Conservation (phyloP, 2,113 vertebrate genomes). For the Xiphophorus maculatus region DNA sequence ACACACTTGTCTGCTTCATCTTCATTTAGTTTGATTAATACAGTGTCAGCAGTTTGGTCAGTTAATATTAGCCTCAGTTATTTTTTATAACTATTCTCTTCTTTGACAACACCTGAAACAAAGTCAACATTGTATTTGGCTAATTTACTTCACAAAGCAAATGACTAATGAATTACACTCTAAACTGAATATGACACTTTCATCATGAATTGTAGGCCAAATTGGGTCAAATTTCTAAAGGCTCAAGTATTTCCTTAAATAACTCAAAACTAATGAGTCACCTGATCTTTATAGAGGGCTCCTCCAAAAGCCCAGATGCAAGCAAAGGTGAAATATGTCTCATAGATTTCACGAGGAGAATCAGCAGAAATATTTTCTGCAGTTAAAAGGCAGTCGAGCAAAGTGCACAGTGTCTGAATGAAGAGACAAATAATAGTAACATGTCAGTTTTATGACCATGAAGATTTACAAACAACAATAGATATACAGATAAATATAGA, state of each 20-base stretch:
- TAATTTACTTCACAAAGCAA: no score
- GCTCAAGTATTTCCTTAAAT: background rate
- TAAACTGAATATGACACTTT: background rate
- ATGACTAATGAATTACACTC: no score
- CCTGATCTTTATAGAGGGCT: conserved; percentile 82
- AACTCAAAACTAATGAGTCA: conserved; percentile 21
- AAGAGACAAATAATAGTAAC: conserved; percentile 9
- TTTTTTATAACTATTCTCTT: no score
- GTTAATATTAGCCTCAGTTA: no score
- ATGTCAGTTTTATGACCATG: conserved; percentile 9
- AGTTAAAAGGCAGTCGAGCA: conserved; percentile 83
- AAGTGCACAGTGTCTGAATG: conserved; percentile 78
- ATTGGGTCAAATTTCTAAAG: background rate
- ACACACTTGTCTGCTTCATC: no score
- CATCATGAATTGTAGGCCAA: background rate
- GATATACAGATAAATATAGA: background rate
- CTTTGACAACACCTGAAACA: no score
- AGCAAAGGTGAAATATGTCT: conserved; percentile 85
- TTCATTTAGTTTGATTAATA: no score
- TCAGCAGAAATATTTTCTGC: conserved; percentile 82
- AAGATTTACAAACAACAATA: background rate
- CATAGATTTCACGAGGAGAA: conserved; percentile 80
- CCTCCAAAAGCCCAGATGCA: conserved; percentile 84
- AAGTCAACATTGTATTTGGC: no score
- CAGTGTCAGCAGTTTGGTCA: no score